Evolutionary conservation across 2,113 vertebrate genomes (phyloP).

Genomic region (pig (Sus scrofa)): DNA sequence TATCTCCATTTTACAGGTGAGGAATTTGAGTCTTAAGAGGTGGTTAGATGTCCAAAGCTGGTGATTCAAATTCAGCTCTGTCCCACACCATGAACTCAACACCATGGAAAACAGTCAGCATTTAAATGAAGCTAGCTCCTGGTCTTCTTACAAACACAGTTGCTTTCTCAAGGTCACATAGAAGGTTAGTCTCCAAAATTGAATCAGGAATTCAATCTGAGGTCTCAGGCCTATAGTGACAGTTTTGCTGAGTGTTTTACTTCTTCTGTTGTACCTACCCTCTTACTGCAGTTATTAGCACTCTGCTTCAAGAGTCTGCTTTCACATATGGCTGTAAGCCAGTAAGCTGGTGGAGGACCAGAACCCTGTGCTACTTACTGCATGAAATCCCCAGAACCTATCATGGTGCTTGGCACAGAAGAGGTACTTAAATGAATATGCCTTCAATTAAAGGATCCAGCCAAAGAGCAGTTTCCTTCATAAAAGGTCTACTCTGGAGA

Average conservation of each 20-base stretch:
- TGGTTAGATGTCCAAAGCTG: not conserved
- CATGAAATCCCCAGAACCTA: not conserved
- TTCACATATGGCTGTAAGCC: not conserved
- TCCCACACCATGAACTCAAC: not conserved
- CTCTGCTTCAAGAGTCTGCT: not conserved
- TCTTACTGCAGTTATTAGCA: not conserved
- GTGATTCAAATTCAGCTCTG: not conserved
- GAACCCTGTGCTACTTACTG: not conserved
- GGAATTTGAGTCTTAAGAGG: not conserved
- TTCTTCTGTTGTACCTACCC: not conserved
- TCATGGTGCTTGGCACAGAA: not conserved
- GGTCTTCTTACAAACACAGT: not conserved
- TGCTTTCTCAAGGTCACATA: not conserved
- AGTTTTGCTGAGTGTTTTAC: not conserved
- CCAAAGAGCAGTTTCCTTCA: not conserved
- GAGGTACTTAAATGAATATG: not conserved
- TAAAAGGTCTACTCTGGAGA: constrained; percentile 24
- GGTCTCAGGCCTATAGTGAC: not conserved
- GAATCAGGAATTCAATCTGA: not conserved
- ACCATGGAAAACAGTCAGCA: not conserved
- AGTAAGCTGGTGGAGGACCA: not conserved
- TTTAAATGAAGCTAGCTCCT: not conserved
- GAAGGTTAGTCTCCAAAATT: not conserved
- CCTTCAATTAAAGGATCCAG: not conserved
- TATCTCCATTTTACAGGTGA: not conserved